A percentile compares a stretch with the other conserved stretches of the same genome.
These are phyloP conservation scores for Etheostoma perlongum DNA, from an alignment of 2,797 vertebrate genomes.

Conservation along the genomic window DNA sequence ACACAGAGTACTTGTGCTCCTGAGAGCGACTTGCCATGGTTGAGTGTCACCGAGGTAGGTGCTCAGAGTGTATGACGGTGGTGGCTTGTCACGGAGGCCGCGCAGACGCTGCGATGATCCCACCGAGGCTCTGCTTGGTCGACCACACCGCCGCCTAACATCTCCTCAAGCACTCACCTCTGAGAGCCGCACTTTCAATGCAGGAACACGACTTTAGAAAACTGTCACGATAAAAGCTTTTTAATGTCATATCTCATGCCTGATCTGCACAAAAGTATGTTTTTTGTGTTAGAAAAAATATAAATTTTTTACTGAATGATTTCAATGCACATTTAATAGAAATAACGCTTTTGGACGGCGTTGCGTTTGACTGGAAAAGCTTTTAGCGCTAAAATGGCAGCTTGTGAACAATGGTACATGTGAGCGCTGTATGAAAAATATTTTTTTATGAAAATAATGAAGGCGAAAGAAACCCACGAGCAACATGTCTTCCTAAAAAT, in stretches of 20 bases:
- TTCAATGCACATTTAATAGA: constrained; percentile 25
- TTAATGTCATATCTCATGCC: constrained; percentile 65
- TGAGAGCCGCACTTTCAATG: constrained; percentile 23
- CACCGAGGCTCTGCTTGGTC: constrained; percentile 20
- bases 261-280: constrained; percentile 28
- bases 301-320: constrained; percentile 58
- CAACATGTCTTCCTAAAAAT: constrained; percentile 23
- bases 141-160: constrained; percentile 28
- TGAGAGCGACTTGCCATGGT: constrained; percentile 43
- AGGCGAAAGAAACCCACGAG: constrained; percentile 5
- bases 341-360: constrained; percentile 27
- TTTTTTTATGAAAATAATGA: constrained; percentile 24
- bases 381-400: constrained; percentile 66
- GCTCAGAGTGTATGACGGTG: constrained; percentile 62
- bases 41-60: constrained; percentile 57
- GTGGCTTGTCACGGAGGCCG: constrained; percentile 43
- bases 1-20: constrained; percentile 34
- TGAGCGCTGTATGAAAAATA: constrained; percentile 5
- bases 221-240: constrained; percentile 78
- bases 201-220: constrained; percentile 24
- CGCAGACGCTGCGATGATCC: constrained; percentile 37
- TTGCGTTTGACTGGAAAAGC: constrained; percentile 49
- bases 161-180: constrained; percentile 52
- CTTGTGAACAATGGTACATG: constrained; percentile 30
- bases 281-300: constrained; percentile 40